Evolutionary conservation across 2,888 invertebrate species (phyloP), one percentile per base, ranked within the genome.

Genomic region (Pheosia gnoma): DNA sequence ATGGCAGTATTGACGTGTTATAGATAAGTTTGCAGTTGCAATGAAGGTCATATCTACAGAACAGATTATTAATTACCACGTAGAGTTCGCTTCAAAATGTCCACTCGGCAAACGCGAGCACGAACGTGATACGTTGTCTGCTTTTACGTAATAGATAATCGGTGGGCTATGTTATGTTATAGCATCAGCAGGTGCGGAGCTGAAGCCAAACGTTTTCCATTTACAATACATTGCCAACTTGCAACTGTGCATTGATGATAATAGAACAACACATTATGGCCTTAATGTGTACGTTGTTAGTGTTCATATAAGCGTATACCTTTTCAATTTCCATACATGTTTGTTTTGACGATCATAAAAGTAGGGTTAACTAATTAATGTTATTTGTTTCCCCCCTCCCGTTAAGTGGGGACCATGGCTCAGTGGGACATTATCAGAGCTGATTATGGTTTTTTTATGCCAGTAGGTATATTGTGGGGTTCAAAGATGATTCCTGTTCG

Each of bases 101-200:
- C 8, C 13, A 51, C 25, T 51, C 25, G 6, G 51, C 51, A 25
- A 43, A 45, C 43, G 51, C 43, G 51, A 51, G 52, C 57, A 57
- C 47, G 45, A 58, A 47, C 53, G 57, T 56, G 58, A 60, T 58
- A 39, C 43, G 59, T 37, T 41, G 55, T 54, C 43, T 49, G 51
- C 58, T 64, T 54, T 64, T 64, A 60, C 59, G 62, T 65, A 59
- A 61, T 55, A 43, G 47, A 52, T 55, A 58, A 59, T 58, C 59
- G 45, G 38, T 54, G 11, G n/a, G 43, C 56, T 57, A 61, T 56
- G 47, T 63, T 61, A 59, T 61, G 56, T 59, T 59, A 58, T 58
- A 57, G 7, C 37, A 41, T 51, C 49, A 58, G 59, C 74, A 68
- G 75, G 66, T 71, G 74, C 43, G 61, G 43, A 54, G 43, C 43